These are phyloP conservation scores for Pseudorhombus dupliciocellatus DNA, from an alignment of 2,113 vertebrate species.

Conservation along the genomic window DNA sequence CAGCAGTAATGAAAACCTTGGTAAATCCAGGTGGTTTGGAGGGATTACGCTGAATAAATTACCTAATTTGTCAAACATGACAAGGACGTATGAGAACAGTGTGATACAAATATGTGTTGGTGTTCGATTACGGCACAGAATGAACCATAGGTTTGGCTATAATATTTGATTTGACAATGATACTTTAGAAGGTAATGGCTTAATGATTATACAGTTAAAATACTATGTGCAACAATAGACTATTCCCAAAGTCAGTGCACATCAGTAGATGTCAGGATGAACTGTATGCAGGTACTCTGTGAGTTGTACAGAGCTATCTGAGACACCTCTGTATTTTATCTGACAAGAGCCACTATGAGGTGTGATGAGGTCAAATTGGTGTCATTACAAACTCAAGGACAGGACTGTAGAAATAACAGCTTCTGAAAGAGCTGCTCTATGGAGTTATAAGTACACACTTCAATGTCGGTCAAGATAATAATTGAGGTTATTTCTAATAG, in stretches of 20 bases:
- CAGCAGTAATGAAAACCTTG: not conserved
- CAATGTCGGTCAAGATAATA: not conserved
- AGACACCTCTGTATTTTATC: not conserved
- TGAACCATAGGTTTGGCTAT: not conserved
- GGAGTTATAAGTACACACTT: not conserved
- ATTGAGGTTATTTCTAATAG: not conserved
- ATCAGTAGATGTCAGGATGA: not conserved
- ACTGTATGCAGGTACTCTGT: not conserved
- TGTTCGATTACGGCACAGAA: not conserved
- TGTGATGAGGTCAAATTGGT: not conserved
- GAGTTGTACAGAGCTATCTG: not conserved
- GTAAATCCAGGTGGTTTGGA: slow-evolving; percentile 22
- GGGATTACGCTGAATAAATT: slow-evolving; percentile 19
- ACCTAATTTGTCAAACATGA: slow-evolving; percentile 5
- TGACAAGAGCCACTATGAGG: not conserved
- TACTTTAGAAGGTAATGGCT: not conserved
- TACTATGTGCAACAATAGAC: not conserved
- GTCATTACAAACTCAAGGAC: not conserved
- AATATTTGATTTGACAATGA: not conserved
- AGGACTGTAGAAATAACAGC: not conserved
- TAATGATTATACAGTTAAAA: not conserved
- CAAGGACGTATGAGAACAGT: not conserved
- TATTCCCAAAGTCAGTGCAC: not conserved
- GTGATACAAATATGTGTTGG: not conserved
- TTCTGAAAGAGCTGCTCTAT: not conserved